phyloP scores from a whole-genome alignment of 2,797 vertebrate species.

The Dallia pectoralis region DNA sequence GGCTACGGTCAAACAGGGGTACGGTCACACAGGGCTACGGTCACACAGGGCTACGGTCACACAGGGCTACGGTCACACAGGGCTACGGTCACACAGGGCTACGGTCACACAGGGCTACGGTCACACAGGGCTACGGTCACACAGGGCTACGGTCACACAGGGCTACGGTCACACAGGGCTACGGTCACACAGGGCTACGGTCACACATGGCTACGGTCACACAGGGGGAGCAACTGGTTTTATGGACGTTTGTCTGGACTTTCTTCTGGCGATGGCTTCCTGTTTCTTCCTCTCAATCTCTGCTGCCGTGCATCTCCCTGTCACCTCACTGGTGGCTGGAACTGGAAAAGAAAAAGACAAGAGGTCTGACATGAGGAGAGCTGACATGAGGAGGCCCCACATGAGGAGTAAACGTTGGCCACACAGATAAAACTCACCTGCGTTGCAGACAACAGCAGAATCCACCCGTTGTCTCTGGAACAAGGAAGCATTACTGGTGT shows the following conservation, averaged over 20 bases:
- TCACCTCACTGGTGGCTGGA: constrained; percentile 72
- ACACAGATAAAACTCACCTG: constrained; percentile 76
- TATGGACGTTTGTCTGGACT: constrained; percentile 67
- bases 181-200: no score
- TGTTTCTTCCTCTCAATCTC: constrained; percentile 93
- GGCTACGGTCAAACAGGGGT: no score
- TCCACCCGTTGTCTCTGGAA: constrained; percentile 82
- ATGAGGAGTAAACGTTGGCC: neutral
- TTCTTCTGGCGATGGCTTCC: constrained; percentile 86
- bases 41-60: no score
- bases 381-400: neutral
- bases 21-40: no score
- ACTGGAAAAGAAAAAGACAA: constrained; percentile 65
- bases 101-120: no score
- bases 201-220: no score
- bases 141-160: no score
- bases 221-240: no score
- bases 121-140: no score
- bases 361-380: neutral
- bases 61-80: no score
- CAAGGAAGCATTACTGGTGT: constrained; percentile 62
- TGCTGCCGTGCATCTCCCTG: constrained; percentile 80
- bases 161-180: no score
- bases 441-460: constrained; percentile 63
- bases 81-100: no score